A percentile compares a stretch with the other conserved stretches of the same genome.
Conservation (phyloP, 2,797 vertebrate species). For the Podarcis lilfordi region DNA sequence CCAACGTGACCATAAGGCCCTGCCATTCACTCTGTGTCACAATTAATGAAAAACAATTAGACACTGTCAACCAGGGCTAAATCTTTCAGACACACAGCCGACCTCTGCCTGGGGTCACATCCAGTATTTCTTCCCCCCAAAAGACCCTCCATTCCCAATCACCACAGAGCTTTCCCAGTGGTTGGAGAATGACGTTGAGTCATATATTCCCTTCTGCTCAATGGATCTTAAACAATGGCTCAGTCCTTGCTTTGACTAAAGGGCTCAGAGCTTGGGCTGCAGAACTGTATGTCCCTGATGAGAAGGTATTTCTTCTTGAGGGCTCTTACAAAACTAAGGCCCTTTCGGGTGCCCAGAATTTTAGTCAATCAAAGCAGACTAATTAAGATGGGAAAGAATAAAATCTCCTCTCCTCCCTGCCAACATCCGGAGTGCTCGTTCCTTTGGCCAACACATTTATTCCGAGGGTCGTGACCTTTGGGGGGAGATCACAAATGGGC, state of each 20-base stretch:
- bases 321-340: slow-evolving; percentile 31
- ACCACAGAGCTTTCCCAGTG: slow-evolving; percentile 7
- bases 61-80: not conserved
- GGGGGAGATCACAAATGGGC: slow-evolving; percentile 20
- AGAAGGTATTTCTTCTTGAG: slow-evolving; percentile 23
- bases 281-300: slow-evolving; percentile 3
- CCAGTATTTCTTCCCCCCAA: not conserved
- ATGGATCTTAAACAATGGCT: slow-evolving; percentile 9
- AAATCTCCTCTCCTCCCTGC: slow-evolving; percentile 21
- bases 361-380: slow-evolving; percentile 34
- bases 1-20: not conserved
- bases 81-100: not conserved
- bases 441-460: slow-evolving; percentile 15
- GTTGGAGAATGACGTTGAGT: not conserved
- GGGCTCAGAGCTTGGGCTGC: not conserved
- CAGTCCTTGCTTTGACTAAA: not conserved
- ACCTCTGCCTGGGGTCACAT: slow-evolving; percentile 1
- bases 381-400: slow-evolving; percentile 38
- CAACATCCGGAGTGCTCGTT: slow-evolving; percentile 26
- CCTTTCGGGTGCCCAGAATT: slow-evolving; percentile 27
- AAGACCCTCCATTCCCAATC: not conserved
- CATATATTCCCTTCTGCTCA: slow-evolving; percentile 11
- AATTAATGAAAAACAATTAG: slow-evolving; percentile 22
- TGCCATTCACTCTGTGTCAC: not conserved
- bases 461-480: slow-evolving; percentile 18